A percentile compares a stretch with the other conserved stretches of the same genome.
phyloP scores from a whole-genome alignment of 2,797 vertebrate genomes.

The Valencia hispanica region DNA sequence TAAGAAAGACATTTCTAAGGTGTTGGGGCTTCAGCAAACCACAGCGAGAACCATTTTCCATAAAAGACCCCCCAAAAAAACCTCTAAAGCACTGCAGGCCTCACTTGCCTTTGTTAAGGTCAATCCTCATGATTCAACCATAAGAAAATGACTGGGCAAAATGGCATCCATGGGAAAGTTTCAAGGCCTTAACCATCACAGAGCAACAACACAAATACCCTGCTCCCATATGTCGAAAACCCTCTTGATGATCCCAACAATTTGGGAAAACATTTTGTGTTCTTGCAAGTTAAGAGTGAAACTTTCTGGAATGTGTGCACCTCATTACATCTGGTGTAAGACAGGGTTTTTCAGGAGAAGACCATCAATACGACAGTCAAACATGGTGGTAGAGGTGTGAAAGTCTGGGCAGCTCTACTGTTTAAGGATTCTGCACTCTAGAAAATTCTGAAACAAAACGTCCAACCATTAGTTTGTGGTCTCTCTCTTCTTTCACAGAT shows the following conservation, averaged over 20 bases:
- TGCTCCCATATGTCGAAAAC: not conserved
- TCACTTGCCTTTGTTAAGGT: not conserved
- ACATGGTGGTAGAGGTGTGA: too few species aligned
- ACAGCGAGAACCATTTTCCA: not conserved
- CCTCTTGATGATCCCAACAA: not conserved
- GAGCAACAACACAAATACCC: not conserved
- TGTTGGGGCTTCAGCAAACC: not conserved
- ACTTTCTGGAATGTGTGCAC: too few species aligned
- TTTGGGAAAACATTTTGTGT: not conserved
- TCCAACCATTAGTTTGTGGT: too few species aligned
- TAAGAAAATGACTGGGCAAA: not conserved
- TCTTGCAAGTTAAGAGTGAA: too few species aligned
- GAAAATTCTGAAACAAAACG: too few species aligned
- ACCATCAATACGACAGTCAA: not conserved
- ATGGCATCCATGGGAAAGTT: not conserved
- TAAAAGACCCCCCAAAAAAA: not conserved
- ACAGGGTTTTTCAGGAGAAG: not conserved
- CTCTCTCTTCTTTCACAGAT: too few species aligned
- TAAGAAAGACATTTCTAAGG: not conserved
- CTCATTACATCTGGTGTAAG: not conserved
- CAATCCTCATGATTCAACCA: not conserved
- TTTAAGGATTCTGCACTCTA: too few species aligned
- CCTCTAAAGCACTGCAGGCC: not conserved
- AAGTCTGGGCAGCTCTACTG: too few species aligned
- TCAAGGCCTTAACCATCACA: not conserved